These are phyloP conservation scores for Leucophenga montana DNA, from an alignment of 2,888 invertebrate species.

Conservation along the genomic window DNA sequence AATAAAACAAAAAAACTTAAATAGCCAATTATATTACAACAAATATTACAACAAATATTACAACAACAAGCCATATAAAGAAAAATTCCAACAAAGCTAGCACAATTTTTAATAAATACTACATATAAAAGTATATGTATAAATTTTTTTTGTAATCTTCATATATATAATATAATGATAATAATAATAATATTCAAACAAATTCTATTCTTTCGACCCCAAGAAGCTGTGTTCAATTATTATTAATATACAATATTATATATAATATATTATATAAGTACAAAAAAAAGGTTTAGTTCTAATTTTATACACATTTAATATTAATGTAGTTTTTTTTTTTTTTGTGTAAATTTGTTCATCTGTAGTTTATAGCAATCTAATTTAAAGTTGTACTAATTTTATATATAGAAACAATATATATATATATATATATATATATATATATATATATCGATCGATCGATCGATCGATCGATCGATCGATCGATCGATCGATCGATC, in stretches of 20 bases:
- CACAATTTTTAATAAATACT: background rate
- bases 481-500: too few relatives aligned
- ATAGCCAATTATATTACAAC: background rate
- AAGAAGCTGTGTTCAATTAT: conserved; percentile 73
- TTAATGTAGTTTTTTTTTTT: conserved; percentile 39
- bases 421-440: too few relatives aligned
- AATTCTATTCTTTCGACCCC: conserved; percentile 70
- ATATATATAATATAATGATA: conserved; percentile 9
- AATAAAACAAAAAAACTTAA: background rate
- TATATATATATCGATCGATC: too few relatives aligned
- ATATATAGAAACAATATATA: too few relatives aligned
- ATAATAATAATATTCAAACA: conserved; percentile 45
- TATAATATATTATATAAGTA: conserved; percentile 2
- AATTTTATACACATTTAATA: conserved; percentile 21
- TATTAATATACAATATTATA: conserved; percentile 37
- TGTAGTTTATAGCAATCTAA: conserved; percentile 32
- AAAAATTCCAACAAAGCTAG: background rate
- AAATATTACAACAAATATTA: background rate
- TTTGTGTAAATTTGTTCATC: conserved; percentile 26
- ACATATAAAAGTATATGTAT: too few relatives aligned
- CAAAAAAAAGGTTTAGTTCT: background rate
- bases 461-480: too few relatives aligned
- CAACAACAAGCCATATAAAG: background rate
- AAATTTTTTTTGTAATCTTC: background rate
- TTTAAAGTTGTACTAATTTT: conserved; percentile 26